Percentiles rank a stretch among this genome's conserved stretches.
Conservation (phyloP, 2,113 vertebrate species). For the Edolisoma coerulescens region DNA sequence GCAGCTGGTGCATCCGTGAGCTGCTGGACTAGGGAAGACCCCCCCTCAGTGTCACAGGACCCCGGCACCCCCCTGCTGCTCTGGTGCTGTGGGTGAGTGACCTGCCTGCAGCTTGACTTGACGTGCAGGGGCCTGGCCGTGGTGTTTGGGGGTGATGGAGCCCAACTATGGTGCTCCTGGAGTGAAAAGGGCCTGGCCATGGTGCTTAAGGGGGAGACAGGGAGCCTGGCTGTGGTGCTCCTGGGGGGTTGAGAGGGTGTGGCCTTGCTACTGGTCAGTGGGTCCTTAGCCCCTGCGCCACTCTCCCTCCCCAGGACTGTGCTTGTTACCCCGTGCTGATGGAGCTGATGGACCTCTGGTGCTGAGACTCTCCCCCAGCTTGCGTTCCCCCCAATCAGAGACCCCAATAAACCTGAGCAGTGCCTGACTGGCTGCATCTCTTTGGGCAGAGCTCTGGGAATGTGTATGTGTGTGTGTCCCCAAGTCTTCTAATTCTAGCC, state of each 20-base stretch:
- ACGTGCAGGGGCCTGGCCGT: fast-evolving
- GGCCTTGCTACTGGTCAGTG: background rate
- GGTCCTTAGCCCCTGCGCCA: background rate
- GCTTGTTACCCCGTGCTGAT: background rate
- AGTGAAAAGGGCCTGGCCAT: background rate
- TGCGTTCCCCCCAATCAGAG: fast-evolving
- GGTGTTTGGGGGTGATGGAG: background rate
- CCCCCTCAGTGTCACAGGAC: background rate
- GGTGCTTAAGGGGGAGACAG: background rate
- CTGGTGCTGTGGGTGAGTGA: background rate
- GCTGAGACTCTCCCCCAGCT: background rate
- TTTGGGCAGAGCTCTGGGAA: background rate
- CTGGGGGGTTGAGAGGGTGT: background rate
- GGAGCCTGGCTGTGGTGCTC: background rate
- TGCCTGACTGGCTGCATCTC: background rate
- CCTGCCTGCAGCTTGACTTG: background rate
- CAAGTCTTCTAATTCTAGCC: background rate
- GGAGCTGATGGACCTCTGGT: background rate
- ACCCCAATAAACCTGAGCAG: background rate
- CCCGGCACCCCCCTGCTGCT: background rate
- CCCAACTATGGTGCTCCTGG: background rate
- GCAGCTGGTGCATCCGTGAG: slow-evolving; percentile 91
- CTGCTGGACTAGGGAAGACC: slow-evolving; percentile 79
- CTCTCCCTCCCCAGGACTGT: background rate
- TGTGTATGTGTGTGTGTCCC: background rate